Conservation (phyloP, 2,888 invertebrate species). For the Phytoseiulus persimilis region DNA sequence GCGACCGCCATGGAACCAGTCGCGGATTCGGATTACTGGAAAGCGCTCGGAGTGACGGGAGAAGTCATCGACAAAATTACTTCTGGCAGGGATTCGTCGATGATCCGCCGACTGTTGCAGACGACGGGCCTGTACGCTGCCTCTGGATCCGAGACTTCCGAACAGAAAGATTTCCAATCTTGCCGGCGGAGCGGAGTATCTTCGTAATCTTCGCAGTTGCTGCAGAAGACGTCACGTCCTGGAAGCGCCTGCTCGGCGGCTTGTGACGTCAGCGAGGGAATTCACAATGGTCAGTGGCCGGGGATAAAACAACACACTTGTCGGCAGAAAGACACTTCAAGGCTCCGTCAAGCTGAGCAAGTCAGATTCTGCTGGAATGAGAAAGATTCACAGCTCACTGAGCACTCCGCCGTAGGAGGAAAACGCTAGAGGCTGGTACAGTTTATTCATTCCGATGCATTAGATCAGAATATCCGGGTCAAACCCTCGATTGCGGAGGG, state of each 20-base stretch:
- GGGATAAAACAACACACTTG: neutral
- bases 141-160: neutral
- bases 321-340: neutral
- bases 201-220: neutral
- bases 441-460: neutral
- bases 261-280: neutral
- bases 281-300: conserved; percentile 5
- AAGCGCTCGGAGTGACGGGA: neutral
- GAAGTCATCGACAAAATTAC: neutral
- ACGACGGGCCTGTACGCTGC: neutral
- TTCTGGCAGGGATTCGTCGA: neutral
- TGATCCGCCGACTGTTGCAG: neutral
- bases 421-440: neutral
- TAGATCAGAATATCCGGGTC: neutral
- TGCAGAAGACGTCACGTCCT: neutral
- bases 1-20: neutral
- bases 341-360: neutral
- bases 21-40: neutral
- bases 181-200: neutral
- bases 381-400: neutral
- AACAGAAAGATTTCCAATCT: neutral
- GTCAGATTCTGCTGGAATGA: neutral
- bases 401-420: neutral
- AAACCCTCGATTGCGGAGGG: neutral
- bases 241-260: neutral